These are phyloP conservation scores for Bubo scandiacus DNA, from an alignment of 2,113 vertebrate species.

Conservation along the genomic window DNA sequence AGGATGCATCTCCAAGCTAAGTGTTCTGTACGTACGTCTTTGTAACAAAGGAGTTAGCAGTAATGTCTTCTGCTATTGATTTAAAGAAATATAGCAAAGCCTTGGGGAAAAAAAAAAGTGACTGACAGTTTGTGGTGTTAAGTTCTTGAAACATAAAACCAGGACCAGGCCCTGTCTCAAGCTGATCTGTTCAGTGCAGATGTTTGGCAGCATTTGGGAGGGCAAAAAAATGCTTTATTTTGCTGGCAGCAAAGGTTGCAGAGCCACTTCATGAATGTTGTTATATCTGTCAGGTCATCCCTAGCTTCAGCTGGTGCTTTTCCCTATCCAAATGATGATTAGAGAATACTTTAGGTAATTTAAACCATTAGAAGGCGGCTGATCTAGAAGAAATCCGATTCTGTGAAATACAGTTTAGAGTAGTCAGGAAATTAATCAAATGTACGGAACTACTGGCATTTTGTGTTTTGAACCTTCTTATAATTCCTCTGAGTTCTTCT, in stretches of 20 bases:
- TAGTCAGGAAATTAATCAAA: not conserved
- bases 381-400: not conserved
- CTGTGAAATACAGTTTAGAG: not conserved
- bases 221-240: not conserved
- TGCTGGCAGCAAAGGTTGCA: not conserved
- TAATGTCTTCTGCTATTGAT: not conserved
- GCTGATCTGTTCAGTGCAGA: not conserved
- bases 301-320: not conserved
- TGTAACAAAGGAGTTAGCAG: not conserved
- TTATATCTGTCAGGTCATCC: not conserved
- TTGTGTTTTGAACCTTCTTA: not conserved
- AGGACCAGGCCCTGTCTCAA: rapidly evolving
- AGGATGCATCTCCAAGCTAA: not conserved
- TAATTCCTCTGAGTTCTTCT: not conserved
- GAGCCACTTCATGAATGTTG: not conserved
- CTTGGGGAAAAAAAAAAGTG: not conserved
- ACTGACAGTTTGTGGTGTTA: not conserved
- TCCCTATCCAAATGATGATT: not conserved
- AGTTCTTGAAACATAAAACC: not conserved
- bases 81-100: not conserved
- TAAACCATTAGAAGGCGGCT: not conserved
- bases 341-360: not conserved
- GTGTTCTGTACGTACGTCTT: not conserved
- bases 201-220: not conserved
- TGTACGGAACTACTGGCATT: not conserved